Percentiles rank a stretch among this genome's conserved stretches.
Evolutionary conservation across 2,888 invertebrate genomes (phyloP).

Genomic region (Troides aeacus): DNA sequence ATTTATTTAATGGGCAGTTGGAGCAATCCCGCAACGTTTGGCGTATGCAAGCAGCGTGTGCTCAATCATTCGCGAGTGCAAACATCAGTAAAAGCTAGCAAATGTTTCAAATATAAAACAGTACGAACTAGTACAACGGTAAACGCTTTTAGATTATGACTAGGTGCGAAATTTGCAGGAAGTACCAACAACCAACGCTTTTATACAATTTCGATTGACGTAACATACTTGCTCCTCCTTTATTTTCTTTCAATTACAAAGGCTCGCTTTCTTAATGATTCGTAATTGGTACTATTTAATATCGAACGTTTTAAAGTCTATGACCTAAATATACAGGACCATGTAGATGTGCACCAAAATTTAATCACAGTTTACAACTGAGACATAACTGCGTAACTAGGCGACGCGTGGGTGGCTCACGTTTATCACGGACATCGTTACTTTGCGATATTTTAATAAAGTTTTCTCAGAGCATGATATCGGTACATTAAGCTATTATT

Average conservation of each 20-base stretch:
- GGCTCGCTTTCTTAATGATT: background rate
- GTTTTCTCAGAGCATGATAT: slow-evolving; percentile 45
- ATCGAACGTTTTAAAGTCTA: background rate
- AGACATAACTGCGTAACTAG: slow-evolving; percentile 2
- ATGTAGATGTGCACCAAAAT: background rate
- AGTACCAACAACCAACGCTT: background rate
- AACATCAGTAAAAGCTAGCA: slow-evolving; percentile 53
- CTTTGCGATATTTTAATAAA: slow-evolving; percentile 47
- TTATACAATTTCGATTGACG: background rate
- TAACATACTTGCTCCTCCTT: too few relatives aligned
- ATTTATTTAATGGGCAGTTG: slow-evolving; percentile 18
- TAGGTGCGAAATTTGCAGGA: slow-evolving; percentile 36
- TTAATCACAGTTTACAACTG: background rate
- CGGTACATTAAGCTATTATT: slow-evolving; percentile 49
- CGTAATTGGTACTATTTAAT: background rate
- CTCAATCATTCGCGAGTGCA: slow-evolving; percentile 65
- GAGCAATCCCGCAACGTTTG: slow-evolving; percentile 23
- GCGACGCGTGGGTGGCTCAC: slow-evolving; percentile 37
- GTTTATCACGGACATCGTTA: slow-evolving; percentile 47
- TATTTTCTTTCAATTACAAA: too few relatives aligned
- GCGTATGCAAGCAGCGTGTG: slow-evolving; percentile 46
- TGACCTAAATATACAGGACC: background rate
- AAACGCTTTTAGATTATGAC: slow-evolving; percentile 30
- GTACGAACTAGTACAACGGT: slow-evolving; percentile 34
- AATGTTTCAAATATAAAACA: slow-evolving; percentile 52